Percentiles rank a stretch among this genome's conserved stretches.
Conservation (phyloP, 2,888 invertebrate species). For the Torymus texanus region DNA sequence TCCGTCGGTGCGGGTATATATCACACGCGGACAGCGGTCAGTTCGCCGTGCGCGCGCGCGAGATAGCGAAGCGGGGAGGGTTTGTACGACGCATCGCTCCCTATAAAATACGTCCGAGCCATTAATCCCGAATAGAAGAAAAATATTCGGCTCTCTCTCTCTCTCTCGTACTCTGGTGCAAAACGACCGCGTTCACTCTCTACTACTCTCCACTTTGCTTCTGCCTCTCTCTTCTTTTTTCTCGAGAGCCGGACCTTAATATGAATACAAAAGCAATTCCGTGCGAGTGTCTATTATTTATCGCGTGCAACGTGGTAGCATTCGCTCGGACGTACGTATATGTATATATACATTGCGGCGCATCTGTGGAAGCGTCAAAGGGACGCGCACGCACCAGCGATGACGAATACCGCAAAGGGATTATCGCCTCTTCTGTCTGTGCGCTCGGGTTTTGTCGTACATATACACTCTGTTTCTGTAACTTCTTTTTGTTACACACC, state of each 20-base stretch:
- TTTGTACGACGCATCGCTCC: slow-evolving; percentile 56
- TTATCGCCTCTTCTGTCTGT: slow-evolving; percentile 60
- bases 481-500: neutral
- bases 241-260: slow-evolving; percentile 67
- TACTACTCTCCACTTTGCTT: neutral
- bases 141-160: slow-evolving; percentile 58
- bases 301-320: slow-evolving; percentile 59
- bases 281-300: slow-evolving; percentile 70
- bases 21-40: slow-evolving; percentile 70
- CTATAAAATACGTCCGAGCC: slow-evolving; percentile 75
- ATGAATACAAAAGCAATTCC: slow-evolving; percentile 74
- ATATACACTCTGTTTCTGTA: too few relatives aligned
- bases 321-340: slow-evolving; percentile 50
- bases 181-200: slow-evolving; percentile 60
- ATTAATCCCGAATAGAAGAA: slow-evolving; percentile 70
- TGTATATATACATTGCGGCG: slow-evolving; percentile 22
- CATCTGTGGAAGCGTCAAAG: slow-evolving; percentile 61
- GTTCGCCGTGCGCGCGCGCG: slow-evolving; percentile 60
- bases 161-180: slow-evolving; percentile 57
- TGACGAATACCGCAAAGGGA: slow-evolving; percentile 64
- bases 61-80: slow-evolving; percentile 56
- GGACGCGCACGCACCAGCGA: slow-evolving; percentile 60
- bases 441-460: neutral
- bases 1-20: slow-evolving; percentile 68
- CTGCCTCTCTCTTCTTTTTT: slow-evolving; percentile 35